Evolutionary conservation across 2,888 invertebrate species (phyloP).

Genomic region (Leptopterna dolabrata): DNA sequence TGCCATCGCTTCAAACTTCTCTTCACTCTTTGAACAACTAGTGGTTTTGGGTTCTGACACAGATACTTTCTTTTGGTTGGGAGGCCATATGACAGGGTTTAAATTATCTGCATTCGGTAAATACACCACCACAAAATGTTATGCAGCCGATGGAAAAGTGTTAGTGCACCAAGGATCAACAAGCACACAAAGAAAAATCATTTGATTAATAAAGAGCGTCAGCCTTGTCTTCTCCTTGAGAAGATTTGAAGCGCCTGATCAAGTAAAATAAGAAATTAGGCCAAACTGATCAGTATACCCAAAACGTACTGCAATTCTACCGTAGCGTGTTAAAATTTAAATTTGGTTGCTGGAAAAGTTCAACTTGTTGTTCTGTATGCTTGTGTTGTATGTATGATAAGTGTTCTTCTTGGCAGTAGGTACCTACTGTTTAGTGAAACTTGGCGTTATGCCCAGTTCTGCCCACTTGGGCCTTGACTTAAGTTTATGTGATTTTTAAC

Average conservation of each 20-base stretch:
- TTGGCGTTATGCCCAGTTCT: no score
- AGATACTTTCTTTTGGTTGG: constrained; percentile 32
- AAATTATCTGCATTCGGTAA: constrained; percentile 22
- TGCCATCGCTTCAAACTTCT: neutral
- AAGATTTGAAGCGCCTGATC: neutral
- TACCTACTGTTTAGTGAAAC: no score
- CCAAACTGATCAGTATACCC: neutral
- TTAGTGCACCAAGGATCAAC: constrained; percentile 49
- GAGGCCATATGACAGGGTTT: constrained; percentile 53
- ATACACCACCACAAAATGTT: constrained; percentile 26
- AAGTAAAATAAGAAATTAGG: neutral
- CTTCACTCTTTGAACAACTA: neutral
- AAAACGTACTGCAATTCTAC: no score
- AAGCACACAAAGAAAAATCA: constrained; percentile 48
- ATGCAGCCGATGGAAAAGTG: constrained; percentile 39
- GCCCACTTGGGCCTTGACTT: no score
- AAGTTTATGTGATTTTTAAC: no score
- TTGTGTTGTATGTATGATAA: no score
- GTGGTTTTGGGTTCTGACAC: neutral
- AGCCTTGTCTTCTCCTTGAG: neutral
- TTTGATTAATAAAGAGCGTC: constrained; percentile 29
- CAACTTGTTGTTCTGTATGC: no score
- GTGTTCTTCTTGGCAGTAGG: no score
- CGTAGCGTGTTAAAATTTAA: no score
- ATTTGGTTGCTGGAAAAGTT: no score